phyloP scores from a whole-genome alignment of 35 echinoderm and acorn worm species.

The Diadema setosum region DNA sequence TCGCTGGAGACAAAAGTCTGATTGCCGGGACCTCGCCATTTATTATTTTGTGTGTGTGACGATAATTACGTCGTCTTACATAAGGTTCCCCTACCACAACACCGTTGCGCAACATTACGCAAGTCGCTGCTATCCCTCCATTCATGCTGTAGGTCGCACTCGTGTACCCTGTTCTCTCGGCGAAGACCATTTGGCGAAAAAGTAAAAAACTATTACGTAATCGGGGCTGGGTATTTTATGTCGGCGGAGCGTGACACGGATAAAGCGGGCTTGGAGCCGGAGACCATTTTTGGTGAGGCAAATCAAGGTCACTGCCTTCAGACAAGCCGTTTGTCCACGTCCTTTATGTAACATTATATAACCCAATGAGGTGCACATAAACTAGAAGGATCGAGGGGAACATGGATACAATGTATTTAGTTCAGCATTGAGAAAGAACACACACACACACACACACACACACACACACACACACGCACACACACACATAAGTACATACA shows the following conservation, averaged over 20 bases:
- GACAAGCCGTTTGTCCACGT: too few species aligned
- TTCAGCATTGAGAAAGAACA: too few species aligned
- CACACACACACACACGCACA: not conserved
- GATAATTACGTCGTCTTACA: constrained; percentile 1
- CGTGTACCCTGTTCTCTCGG: not conserved
- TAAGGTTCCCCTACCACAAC: not conserved
- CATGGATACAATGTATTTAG: too few species aligned
- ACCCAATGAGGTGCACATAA: too few species aligned
- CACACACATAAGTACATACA: not conserved
- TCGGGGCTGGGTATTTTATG: not conserved
- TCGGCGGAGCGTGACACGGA: not conserved
- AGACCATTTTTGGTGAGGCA: too few species aligned
- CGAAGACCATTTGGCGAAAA: not conserved
- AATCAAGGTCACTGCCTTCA: too few species aligned
- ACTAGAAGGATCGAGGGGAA: too few species aligned
- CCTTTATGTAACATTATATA: too few species aligned
- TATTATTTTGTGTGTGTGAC: too few species aligned
- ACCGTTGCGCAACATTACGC: constrained; percentile 16
- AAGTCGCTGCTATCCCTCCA: not conserved
- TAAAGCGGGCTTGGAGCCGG: not conserved
- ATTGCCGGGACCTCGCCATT: too few species aligned
- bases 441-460: not conserved
- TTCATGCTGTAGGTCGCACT: too few species aligned
- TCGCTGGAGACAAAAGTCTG: too few species aligned
- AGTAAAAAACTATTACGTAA: constrained; percentile 33